Base-by-base conservation (phyloP, 2,888 invertebrate species). In the Eudemis profundana region DNA sequence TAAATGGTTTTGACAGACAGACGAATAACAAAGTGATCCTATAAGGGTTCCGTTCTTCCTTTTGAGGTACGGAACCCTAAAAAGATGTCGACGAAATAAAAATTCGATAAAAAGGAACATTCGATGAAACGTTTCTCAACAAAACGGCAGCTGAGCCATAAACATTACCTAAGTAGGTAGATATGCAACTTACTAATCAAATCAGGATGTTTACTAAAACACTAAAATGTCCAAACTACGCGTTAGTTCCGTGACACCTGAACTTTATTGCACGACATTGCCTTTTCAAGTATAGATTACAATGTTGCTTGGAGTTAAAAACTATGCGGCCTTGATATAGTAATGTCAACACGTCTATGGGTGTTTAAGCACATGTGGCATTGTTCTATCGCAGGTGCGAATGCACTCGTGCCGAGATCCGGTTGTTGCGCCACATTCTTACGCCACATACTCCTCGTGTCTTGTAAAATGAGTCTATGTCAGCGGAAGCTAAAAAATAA, bases 401-500 rank as follows among this genome's bases (percentile, higher is more conserved):
- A 29, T 56, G 44, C 54, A 50, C 68, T 57, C 63, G 61, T 51
- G 59, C 47, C 40, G 3, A 53, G 64, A 69, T 69, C 69, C 69
- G 69, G 67, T 67, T 67, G 44, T 27, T 40, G 59, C 40, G 51
- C 64, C 14, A 51, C 64, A 64, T 59, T 64, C 57, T 59, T 44
- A 56, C 33, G 46, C 46, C 38, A 54, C 50, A 33, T 61, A 60
- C 59, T 49, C 23, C 14, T 33, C 15, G 42, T 49, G 51, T 19
- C 21, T 21, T 38, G 12, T 10, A 33, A 4, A 33, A 0, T 5
- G 29, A 29, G 29, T 56, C 1, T 17, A 1, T 33, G 56, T 19
- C 33, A 29, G 15, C 15, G 38, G 23, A 27, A 15, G 21, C 21
- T 49, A 36, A 15, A n/a, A 17, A 36, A 47, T 36, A n/a, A 5